phyloP scores from a whole-genome alignment of 1,140 invertebrate genomes.

The Oryctes rhinoceros region DNA sequence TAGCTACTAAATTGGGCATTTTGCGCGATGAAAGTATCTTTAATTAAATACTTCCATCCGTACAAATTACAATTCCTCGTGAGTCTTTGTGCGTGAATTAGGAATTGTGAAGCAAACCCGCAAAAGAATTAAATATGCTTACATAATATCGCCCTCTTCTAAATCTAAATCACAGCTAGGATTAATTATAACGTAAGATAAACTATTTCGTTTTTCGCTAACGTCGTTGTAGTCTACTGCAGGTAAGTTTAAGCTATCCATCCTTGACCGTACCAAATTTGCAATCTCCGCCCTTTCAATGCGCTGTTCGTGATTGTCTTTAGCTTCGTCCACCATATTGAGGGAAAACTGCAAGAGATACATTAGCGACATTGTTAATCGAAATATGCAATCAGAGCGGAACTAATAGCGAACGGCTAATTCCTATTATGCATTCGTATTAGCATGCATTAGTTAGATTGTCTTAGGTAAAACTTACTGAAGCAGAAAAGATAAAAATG shows the following conservation, averaged over 20 bases:
- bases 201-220: constrained; percentile 87
- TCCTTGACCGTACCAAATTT: constrained; percentile 90
- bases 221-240: constrained; percentile 92
- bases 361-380: background rate
- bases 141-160: constrained; percentile 96
- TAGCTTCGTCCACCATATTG: constrained; percentile 82
- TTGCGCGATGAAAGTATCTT: too few relatives aligned
- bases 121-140: constrained; percentile 60
- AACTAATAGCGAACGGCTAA: background rate
- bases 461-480: background rate
- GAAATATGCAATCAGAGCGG: background rate
- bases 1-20: too few relatives aligned
- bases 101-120: background rate
- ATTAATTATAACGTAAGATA: constrained; percentile 99
- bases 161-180: constrained; percentile 96
- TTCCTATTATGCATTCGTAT: background rate
- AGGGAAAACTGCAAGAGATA: constrained; percentile 74
- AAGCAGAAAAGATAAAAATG: background rate
- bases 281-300: constrained; percentile 95
- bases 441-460: background rate
- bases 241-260: constrained; percentile 92
- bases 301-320: constrained; percentile 86
- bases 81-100: background rate
- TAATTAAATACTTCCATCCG: too few relatives aligned
- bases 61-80: too few relatives aligned